phyloP scores from a whole-genome alignment of 2,888 invertebrate genomes.

The Drosophila kokeensis region DNA sequence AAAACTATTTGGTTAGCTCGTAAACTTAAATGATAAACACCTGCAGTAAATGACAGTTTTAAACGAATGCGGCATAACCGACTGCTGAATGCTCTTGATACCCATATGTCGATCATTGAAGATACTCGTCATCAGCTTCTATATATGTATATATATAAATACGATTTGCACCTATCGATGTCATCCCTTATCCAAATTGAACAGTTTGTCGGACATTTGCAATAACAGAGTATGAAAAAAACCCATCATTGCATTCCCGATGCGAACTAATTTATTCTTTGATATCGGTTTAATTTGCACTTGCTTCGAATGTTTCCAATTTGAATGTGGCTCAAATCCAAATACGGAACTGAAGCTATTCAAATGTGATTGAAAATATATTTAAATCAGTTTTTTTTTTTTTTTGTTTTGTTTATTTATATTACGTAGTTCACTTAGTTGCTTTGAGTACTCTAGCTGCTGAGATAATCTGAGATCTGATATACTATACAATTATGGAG shows the following conservation, averaged over 20 bases:
- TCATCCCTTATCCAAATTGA: background rate
- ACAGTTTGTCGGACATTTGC: background rate
- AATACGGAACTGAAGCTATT: too few species aligned
- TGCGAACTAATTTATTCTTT: background rate
- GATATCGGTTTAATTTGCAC: background rate
- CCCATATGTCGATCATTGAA: background rate
- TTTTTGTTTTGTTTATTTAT: background rate
- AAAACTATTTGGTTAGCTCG: slow-evolving; percentile 29
- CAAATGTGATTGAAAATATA: background rate
- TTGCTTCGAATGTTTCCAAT: background rate
- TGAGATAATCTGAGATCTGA: background rate
- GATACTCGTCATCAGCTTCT: background rate
- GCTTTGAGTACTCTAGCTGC: background rate
- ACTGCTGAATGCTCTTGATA: background rate
- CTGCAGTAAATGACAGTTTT: background rate
- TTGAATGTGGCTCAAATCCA: background rate
- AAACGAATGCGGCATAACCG: background rate
- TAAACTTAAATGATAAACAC: slow-evolving; percentile 2
- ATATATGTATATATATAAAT: too few species aligned
- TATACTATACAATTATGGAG: background rate
- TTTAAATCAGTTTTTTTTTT: background rate
- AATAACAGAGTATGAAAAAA: background rate
- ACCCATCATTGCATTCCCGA: background rate
- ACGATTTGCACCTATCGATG: background rate
- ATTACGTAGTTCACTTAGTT: background rate